Base-by-base conservation (phyloP, 2,113 vertebrate genomes). In the Kryptolebias marmoratus region DNA sequence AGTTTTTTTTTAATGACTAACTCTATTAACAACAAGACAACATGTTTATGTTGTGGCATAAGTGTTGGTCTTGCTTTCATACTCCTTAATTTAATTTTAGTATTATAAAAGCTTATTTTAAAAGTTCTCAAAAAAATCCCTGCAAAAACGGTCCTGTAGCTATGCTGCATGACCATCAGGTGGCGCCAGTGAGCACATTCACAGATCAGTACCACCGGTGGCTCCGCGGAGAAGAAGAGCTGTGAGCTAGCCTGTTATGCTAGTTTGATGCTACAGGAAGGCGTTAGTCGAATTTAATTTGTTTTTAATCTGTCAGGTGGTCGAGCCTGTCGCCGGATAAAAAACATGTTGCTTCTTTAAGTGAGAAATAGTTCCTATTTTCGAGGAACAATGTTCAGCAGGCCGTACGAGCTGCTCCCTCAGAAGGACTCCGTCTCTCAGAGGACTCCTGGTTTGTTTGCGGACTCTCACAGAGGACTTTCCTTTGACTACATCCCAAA, bases 401-500 rank as follows among this genome's bases (percentile, higher is more conserved):
- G 54, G 7, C 73, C 92, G 9, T 96, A 96, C 60, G 81, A 92
- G 45, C 90, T 86, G n/a, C 90, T 97, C 31, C 89, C 93, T 3
- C 82, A 95, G 72, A 93, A 89, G 60, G 94, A 96, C 28, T 86
- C 88, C 11, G 75, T 68, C 47, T 74, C 84, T 64, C 44, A 61
- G 64, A 92, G 86, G 68, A 90, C 84, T 71, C 92, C 93, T 0
- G 93, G 95, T n/a, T 81, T 95, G 81, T 93, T 93, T 15, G 80
- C 88, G 56, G 80, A 89, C 52, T 62, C 84, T 48, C 82, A 90
- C 14, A 87, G 81, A 78, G 94, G 93, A 31, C 81, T 88, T 18
- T 93, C 93, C 0, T 94, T 91, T 81, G 93, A 95, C 75, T 93
- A 92, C 71, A 89, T 94, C 56, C 93, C 94, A 30, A 91, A 86